These are phyloP conservation scores for Benitochromis conjunctus DNA, from an alignment of 2,113 vertebrate genomes.

Conservation along the genomic window DNA sequence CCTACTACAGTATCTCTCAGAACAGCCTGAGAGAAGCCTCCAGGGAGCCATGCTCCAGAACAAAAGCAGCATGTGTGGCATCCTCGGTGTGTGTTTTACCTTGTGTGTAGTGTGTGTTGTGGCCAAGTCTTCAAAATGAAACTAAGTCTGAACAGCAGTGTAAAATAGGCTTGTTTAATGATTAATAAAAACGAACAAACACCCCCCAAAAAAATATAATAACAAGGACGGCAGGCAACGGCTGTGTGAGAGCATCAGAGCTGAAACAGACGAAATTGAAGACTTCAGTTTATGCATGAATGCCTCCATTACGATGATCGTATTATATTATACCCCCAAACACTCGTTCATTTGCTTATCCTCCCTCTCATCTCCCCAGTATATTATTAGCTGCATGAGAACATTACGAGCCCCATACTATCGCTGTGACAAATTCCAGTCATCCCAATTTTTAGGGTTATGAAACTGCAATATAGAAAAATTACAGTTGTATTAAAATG, in stretches of 20 bases:
- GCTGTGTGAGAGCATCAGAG: constrained; percentile 21
- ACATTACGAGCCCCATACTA: background rate
- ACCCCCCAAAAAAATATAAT: background rate
- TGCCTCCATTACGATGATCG: constrained; percentile 32
- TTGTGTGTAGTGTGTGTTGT: background rate
- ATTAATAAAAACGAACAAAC: background rate
- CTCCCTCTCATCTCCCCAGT: constrained; percentile 12
- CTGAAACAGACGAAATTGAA: constrained; percentile 46
- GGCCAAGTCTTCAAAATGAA: constrained; percentile 11
- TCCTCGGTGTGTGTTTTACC: background rate
- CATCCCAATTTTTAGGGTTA: background rate
- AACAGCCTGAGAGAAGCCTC: constrained; percentile 46
- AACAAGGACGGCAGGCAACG: constrained; percentile 29
- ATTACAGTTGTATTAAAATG: background rate
- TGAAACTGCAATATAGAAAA: background rate
- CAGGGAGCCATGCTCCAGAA: constrained; percentile 22
- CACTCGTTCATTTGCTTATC: constrained; percentile 15
- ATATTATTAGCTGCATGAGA: background rate
- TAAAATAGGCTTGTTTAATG: constrained; percentile 21
- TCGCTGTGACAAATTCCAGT: background rate
- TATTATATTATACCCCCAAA: constrained; percentile 21
- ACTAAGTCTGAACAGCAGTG: background rate
- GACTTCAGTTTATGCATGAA: constrained; percentile 25
- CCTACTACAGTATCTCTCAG: constrained; percentile 41
- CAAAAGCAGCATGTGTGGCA: constrained; percentile 46